A percentile compares a stretch with the other conserved stretches of the same genome.
These are phyloP conservation scores for Nipponacmea schrenckii DNA, from an alignment of 2,888 invertebrate species.

Conservation along the genomic window DNA sequence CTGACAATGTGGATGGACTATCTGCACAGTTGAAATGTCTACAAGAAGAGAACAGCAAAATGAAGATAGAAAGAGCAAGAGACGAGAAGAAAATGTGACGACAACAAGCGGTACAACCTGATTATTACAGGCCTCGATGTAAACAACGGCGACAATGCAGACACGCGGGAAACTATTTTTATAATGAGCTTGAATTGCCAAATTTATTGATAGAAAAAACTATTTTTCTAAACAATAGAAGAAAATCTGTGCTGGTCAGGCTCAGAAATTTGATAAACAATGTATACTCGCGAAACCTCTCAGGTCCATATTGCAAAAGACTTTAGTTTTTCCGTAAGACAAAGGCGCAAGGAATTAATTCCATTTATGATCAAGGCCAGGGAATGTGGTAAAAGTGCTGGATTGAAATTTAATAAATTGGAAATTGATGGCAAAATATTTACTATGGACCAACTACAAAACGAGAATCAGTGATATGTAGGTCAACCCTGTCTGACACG, in stretches of 20 bases:
- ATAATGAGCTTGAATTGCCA: not conserved
- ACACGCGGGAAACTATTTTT: not conserved
- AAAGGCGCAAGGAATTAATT: conserved; percentile 8
- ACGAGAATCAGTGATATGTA: conserved; percentile 1
- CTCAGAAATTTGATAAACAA: conserved; percentile 2
- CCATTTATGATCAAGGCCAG: conserved; percentile 12
- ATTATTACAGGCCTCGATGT: conserved; percentile 5
- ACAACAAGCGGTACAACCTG: not conserved
- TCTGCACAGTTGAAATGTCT: conserved; percentile 3
- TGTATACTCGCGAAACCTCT: not conserved
- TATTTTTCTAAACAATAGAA: not conserved
- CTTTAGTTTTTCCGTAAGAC: not conserved
- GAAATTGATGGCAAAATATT: not conserved
- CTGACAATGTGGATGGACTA: conserved; percentile 1
- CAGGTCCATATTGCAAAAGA: not conserved
- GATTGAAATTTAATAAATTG: conserved; percentile 5
- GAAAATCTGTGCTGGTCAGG: conserved; percentile 4
- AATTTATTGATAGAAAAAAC: not conserved
- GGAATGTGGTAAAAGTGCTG: not conserved
- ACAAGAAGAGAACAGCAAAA: not conserved
- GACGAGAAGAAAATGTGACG: not conserved
- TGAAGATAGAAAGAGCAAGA: not conserved
- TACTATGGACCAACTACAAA: not conserved
- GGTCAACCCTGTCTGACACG: not conserved
- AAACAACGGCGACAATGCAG: not conserved